phyloP scores from a whole-genome alignment of 2,113 vertebrate genomes.

The Microcebus lehilahytsara region DNA sequence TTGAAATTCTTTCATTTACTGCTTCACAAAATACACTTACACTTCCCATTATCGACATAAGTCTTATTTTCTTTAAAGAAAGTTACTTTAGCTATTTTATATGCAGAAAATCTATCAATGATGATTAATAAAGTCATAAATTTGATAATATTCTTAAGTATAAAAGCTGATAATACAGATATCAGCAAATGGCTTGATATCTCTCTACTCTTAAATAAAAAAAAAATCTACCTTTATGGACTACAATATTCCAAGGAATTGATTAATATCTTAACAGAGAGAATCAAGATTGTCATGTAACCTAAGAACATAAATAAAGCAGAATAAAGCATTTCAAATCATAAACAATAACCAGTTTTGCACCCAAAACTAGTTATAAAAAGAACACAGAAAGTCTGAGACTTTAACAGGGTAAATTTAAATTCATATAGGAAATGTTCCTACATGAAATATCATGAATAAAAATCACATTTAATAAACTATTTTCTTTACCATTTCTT shows the following conservation, averaged over 20 bases:
- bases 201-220: neutral
- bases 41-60: neutral
- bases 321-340: neutral
- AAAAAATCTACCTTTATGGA: neutral
- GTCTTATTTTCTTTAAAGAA: conserved; percentile 34
- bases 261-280: neutral
- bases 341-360: neutral
- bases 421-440: neutral
- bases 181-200: conserved; percentile 5
- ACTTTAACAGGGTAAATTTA: neutral
- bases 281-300: neutral
- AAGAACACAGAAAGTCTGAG: neutral
- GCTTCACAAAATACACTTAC: neutral
- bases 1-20: too few species aligned
- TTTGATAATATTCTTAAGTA: conserved; percentile 28
- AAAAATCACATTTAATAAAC: conserved; percentile 7
- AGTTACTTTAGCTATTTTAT: conserved; percentile 15
- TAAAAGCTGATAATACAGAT: neutral
- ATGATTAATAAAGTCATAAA: conserved; percentile 6
- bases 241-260: neutral
- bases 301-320: neutral
- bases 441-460: neutral
- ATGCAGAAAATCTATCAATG: neutral
- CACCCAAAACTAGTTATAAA: conserved; percentile 6
- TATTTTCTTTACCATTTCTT: conserved; percentile 31